A percentile compares a stretch with the other conserved stretches of the same genome.
Conservation (phyloP, 2,888 invertebrate genomes). For the Phyto melanocephala region DNA sequence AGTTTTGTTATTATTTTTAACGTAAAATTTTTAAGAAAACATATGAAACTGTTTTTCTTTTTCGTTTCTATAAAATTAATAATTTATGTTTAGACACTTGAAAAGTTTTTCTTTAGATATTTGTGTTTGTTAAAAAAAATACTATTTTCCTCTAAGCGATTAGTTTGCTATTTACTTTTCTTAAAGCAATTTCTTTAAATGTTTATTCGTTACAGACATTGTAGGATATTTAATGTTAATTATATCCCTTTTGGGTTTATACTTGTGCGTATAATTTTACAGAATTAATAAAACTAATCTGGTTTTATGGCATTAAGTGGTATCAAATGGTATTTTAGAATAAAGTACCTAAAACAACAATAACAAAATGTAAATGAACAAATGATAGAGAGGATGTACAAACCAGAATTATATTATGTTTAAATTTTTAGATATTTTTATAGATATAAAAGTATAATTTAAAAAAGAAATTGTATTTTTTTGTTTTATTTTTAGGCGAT, state of each 20-base stretch:
- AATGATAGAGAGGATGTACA: background rate
- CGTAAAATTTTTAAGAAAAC: background rate
- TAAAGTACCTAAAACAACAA: background rate
- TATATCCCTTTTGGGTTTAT: background rate
- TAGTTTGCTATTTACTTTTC: background rate
- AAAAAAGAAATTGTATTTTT: no score
- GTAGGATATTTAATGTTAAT: background rate
- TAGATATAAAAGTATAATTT: no score
- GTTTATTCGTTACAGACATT: background rate
- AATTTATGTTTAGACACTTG: constrained; percentile 14
- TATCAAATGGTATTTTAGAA: background rate
- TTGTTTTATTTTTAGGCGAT: no score
- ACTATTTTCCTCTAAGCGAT: background rate
- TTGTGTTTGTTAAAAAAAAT: background rate
- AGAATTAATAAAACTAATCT: background rate
- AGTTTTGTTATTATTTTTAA: constrained; percentile 14
- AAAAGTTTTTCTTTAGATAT: background rate
- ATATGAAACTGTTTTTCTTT: background rate
- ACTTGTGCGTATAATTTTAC: background rate
- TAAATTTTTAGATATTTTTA: no score
- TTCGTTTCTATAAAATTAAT: constrained; percentile 1
- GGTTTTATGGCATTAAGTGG: background rate
- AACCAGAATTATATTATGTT: no score
- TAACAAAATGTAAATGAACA: background rate
- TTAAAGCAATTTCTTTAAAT: background rate